These are phyloP conservation scores for Pagetopsis macropterus DNA, from an alignment of 2,797 vertebrate genomes.

Conservation along the genomic window DNA sequence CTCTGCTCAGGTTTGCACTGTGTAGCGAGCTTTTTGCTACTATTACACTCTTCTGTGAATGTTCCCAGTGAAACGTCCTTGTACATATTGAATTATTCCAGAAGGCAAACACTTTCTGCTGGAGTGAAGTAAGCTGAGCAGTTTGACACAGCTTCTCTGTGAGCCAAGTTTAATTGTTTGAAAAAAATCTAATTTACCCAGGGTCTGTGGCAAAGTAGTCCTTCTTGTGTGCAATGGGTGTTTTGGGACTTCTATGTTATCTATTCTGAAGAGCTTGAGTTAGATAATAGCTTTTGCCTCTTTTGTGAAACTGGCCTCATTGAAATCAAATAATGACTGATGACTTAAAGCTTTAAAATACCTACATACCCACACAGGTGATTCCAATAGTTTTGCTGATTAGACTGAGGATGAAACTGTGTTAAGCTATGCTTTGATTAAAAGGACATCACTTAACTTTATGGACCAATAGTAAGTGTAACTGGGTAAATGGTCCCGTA, in stretches of 20 bases:
- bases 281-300: background rate
- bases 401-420: background rate
- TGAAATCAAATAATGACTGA: conserved; percentile 8
- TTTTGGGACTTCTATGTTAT: background rate
- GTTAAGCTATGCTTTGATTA: background rate
- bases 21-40: background rate
- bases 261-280: background rate
- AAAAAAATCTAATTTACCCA: background rate
- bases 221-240: too few relatives aligned
- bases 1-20: conserved; percentile 1
- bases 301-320: background rate
- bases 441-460: background rate
- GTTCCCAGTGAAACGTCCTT: background rate
- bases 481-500: background rate
- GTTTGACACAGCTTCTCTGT: background rate
- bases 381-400: background rate
- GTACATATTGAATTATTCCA: background rate
- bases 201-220: too few relatives aligned
- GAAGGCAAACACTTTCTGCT: background rate
- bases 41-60: background rate
- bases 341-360: conserved; percentile 7
- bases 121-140: background rate
- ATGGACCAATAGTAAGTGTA: background rate
- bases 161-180: background rate
- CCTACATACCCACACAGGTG: background rate